These are phyloP conservation scores for Xenus cinereus DNA, from an alignment of 2,113 vertebrate species.

Conservation along the genomic window DNA sequence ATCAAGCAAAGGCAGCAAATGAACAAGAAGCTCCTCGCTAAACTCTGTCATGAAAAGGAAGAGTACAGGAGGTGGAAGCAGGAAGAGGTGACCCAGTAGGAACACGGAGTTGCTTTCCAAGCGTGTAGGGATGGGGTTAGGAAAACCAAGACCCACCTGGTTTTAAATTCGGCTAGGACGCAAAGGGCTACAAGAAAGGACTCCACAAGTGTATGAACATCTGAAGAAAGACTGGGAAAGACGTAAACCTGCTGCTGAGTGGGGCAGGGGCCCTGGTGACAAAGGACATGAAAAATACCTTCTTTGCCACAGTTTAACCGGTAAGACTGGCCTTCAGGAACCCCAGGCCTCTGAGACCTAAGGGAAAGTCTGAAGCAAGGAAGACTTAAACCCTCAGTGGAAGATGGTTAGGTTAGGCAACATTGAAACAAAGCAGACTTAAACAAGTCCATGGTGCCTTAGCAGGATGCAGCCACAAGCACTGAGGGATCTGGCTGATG, in stretches of 20 bases:
- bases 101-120: not conserved
- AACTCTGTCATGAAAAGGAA: not conserved
- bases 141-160: not conserved
- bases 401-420: not conserved
- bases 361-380: not conserved
- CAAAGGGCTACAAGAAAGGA: not conserved
- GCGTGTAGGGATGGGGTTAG: not conserved
- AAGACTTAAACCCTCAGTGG: not conserved
- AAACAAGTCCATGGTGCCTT: not conserved
- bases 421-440: not conserved
- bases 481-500: not conserved
- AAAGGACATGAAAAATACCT: not conserved
- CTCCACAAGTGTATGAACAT: not conserved
- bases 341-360: not conserved
- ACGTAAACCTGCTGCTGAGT: rapidly evolving
- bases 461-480: not conserved
- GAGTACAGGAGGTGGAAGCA: not conserved
- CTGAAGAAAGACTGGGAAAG: not conserved
- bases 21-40: not conserved
- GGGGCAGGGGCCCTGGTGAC: not conserved
- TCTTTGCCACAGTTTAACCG: not conserved
- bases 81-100: not conserved
- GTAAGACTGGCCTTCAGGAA: not conserved
- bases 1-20: not conserved
- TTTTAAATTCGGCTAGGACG: not conserved